phyloP scores from a whole-genome alignment of 1,140 invertebrate genomes.

The Neodiprion virginianus region DNA sequence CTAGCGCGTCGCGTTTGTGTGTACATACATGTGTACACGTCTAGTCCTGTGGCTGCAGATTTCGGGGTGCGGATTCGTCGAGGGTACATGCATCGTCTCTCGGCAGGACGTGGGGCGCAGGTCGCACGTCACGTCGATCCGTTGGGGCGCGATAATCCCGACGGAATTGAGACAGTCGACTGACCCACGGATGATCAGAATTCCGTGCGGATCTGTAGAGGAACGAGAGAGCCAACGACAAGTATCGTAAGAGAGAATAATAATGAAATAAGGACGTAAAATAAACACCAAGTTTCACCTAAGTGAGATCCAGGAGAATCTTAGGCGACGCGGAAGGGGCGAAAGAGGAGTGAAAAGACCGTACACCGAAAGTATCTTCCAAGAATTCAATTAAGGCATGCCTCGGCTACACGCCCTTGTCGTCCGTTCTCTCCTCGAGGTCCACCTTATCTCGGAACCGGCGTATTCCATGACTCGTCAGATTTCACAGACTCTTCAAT shows the following conservation, averaged over 20 bases:
- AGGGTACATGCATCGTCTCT: too few species aligned
- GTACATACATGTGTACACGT: not conserved
- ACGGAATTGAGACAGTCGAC: not conserved
- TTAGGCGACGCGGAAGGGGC: too few species aligned
- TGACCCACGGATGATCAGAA: not conserved
- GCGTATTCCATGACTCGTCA: conserved; percentile 5
- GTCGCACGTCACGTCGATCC: not conserved
- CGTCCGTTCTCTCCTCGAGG: not conserved
- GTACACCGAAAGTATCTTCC: not conserved
- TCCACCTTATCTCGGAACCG: conserved; percentile 2
- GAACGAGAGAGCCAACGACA: too few species aligned
- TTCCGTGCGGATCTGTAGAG: too few species aligned
- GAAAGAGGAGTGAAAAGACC: not conserved
- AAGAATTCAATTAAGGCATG: conserved; percentile 6
- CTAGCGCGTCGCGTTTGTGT: conserved; percentile 29
- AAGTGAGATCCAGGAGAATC: too few species aligned
- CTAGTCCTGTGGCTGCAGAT: too few species aligned
- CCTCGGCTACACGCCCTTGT: not conserved
- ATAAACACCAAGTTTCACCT: too few species aligned
- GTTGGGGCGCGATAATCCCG: conserved; percentile 54
- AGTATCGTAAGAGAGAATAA: too few species aligned
- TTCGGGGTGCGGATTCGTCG: too few species aligned
- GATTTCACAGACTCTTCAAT: not conserved
- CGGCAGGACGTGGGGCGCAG: not conserved
- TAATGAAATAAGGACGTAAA: too few species aligned